Evolutionary conservation across 2,797 vertebrate species (phyloP), one percentile per base, ranked within the genome.

Genomic region (Oophaga sylvatica): DNA sequence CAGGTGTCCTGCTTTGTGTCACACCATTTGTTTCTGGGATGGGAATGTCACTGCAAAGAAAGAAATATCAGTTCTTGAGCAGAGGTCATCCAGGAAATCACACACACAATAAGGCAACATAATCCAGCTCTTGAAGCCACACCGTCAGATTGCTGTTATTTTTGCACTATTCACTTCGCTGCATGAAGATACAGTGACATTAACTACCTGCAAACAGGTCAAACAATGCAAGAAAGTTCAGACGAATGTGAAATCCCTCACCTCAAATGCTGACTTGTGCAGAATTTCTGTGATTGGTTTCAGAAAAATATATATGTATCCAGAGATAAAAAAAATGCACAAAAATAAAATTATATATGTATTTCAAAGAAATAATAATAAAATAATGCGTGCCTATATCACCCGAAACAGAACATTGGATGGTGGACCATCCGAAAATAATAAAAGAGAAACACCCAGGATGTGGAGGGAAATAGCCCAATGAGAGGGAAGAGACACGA

Each of bases 81-180:
- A 78, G 62, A 79, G 76, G 62, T 86, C 75, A 79, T 9, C 73
- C 80, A 87, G 81, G 81, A 83, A 87, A 87, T 87, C 60, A 53
- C 67, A 22, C 10, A 48, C 60, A 77, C 73, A 75, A 63, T 77
- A 53, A 45, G 81, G 41, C 62, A 77, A 83, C 86, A 48, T 83
- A 68, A 76, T 76, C 22, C 71, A 11, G 20, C 80, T 57, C 71
- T 65, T 41, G 41, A 57, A 67, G 81, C 26, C 59, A 57, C 62
- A 78, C 60, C 22, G 62, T 65, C 86, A 56, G 35, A 76, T 78
- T 68, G 67, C 48, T 78, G 86, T 83, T 77, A 67, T 53, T 75
- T 63, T 35, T 63, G 45, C 82, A n/a, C 26, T 59, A 82, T 77
- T 87, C 26, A 87, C 45, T 20, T 26, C 45, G 8, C 65, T 0